Conservation (phyloP, 2,888 invertebrate genomes). For the Microplitis manilae region DNA sequence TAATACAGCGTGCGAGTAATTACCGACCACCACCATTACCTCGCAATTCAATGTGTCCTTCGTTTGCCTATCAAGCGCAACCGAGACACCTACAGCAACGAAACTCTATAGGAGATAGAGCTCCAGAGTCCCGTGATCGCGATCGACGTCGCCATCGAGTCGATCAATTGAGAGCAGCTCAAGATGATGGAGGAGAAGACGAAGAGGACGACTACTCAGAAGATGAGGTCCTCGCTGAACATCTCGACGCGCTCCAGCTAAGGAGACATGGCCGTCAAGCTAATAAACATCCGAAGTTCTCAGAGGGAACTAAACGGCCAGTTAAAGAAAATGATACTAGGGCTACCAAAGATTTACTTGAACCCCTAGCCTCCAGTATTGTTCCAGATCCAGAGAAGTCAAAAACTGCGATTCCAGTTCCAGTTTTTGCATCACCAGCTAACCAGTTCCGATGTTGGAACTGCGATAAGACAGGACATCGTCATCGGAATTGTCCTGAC, state of each 20-base stretch:
- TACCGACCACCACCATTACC: neutral
- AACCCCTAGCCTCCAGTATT: neutral
- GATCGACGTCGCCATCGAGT: too few species aligned
- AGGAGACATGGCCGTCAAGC: too few species aligned
- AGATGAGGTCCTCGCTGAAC: too few species aligned
- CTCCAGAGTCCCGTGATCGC: neutral
- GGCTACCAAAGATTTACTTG: neutral
- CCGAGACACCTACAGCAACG: neutral
- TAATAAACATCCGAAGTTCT: too few species aligned
- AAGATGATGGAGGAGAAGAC: too few species aligned
- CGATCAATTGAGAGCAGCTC: too few species aligned
- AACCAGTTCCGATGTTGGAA: constrained; percentile 6
- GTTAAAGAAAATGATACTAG: neutral
- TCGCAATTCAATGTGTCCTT: neutral
- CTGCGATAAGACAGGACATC: neutral
- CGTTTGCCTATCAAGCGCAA: neutral
- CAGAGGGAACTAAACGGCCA: too few species aligned
- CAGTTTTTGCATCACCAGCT: neutral
- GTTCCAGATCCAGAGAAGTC: neutral
- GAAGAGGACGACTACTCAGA: too few species aligned
- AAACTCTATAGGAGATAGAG: neutral
- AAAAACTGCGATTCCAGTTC: neutral
- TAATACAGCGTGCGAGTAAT: neutral
- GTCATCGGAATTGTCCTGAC: neutral
- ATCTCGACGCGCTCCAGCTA: too few species aligned